Evolutionary conservation across 2,113 vertebrate species (phyloP), one percentile per base, ranked within the genome.

Genomic region (Acanthochromis polyacanthus): DNA sequence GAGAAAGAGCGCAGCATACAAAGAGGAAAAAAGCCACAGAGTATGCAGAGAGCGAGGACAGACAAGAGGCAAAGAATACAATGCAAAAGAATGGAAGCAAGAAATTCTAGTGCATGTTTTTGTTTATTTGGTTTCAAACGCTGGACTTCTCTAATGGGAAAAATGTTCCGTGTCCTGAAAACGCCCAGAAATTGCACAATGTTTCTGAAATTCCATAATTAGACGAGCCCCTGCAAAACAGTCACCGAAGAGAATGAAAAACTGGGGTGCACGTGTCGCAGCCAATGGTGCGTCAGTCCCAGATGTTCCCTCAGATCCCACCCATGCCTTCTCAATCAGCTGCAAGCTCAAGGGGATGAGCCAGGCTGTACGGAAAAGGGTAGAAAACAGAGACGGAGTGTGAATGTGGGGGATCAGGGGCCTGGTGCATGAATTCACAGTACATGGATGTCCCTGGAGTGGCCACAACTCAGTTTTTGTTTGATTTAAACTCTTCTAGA

Each of bases 281-380:
- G 60, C 65, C 74, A 68, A 43, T 77, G 55, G 76, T 7, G 32
- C 11, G 23, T 17, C 25, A 70, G 53, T 32, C 55, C 64, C 78
- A 89, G 74, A 83, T 83, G 87, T 72, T 85, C 67, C 25, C 58
- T 81, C 57, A 52, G 25, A 43, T 52, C 72, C 66, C 60, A 30
- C n/a, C 46, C 55, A 59, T 43, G 46, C 70, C 64, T 64, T 70
- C 64, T 70, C 74, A 36, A 71, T 87, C 77, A 80, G 17, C 48
- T 10, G 17, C 28, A 30, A 50, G 67, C 77, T 68, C 63, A 20
- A 46, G 63, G 25, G 63, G 28, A 30, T n/a, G 17, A 51, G 30
- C 14, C 32, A 36, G 32, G 32, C 62, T 53, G 75, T 6, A 30
- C 30, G 30, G 30, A 57, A 8, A n/a, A n/a, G 10, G 36, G 48